Base-by-base conservation (phyloP, 2,888 invertebrate genomes). In the Drosophila hamatofila region DNA sequence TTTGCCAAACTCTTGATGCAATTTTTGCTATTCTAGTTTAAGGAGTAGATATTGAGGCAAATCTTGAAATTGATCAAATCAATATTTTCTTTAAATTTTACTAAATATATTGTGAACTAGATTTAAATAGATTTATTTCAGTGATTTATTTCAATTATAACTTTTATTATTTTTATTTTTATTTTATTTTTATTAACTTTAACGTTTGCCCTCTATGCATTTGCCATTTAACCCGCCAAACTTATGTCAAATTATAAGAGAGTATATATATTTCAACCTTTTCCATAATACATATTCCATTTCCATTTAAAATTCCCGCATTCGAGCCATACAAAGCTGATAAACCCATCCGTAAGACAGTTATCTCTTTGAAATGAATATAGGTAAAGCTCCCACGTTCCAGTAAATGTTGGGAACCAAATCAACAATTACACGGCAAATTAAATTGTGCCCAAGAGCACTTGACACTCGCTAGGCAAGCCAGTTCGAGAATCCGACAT, bases 331-430 rank as follows among this genome's bases (percentile, higher is more conserved):
- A 25, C 18, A 41, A 67, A 76, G 60, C 57, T 63, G 78, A 78
- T 77, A 66, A 75, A 42, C 54, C 54, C 52, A 63, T 42, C 25
- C 23, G 21, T 41, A 51, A 66, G 61, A 63, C 77, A 57, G 65
- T 59, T 78, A 78, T 78, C 71, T 78, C 33, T 35, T 51, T 58
- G 48, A 59, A 75, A 23, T 66, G 66, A 39, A 65, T 63, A 48
- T 33, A 61, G 60, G 61, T 51, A 63, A 81, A 83, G 78, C 80
- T 89, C 89, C 82, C 90, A 90, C 90, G 90, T 85, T 89, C 89
- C 72, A 85, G 61, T 88, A 77, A 84, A 75, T 67, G 72, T 72
- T 72, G 66, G 78, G 82, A 78, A 69, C 75, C 74, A 78, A 90
- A 72, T 83, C 63, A 73, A 72, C 75, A 78, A 80, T 81, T 79